Percentiles rank a stretch among this genome's conserved stretches.
phyloP scores from a whole-genome alignment of 2,888 invertebrate species.

The Heliconius hortense region DNA sequence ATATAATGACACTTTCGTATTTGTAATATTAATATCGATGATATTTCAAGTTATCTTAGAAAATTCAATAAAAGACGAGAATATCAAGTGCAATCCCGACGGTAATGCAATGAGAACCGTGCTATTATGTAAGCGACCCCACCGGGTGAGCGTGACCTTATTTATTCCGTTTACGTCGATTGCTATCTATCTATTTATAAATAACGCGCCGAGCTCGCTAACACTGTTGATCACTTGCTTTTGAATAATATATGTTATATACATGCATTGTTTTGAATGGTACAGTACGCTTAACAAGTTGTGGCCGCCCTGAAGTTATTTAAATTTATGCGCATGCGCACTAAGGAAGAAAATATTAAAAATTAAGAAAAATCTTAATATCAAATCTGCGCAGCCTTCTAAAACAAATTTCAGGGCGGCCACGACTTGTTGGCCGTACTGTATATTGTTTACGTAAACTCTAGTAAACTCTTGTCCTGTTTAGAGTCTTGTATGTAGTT shows the following conservation, averaged over 20 bases:
- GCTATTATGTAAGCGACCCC: constrained; percentile 14
- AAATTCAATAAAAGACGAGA: neutral
- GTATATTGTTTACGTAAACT: no score
- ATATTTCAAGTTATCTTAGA: no score
- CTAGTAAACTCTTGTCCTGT: no score
- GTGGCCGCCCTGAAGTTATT: neutral
- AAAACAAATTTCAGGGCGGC: no score
- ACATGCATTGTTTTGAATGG: neutral
- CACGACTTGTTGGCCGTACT: no score
- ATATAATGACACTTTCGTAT: no score
- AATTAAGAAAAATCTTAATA: no score
- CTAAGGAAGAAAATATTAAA: no score
- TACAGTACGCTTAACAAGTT: neutral
- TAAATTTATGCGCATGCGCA: neutral
- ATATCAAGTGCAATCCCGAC: constrained; percentile 1
- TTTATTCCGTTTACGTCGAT: constrained; percentile 18
- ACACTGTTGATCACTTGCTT: neutral
- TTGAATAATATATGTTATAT: neutral
- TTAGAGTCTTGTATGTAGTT: no score
- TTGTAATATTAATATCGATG: no score
- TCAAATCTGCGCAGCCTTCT: no score
- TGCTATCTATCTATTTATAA: constrained; percentile 12
- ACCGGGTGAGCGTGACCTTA: constrained; percentile 19
- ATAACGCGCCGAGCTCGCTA: constrained; percentile 4
- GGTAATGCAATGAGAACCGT: neutral